Evolutionary conservation across 1,140 invertebrate species (phyloP).

Genomic region (Ceratina australensis): DNA sequence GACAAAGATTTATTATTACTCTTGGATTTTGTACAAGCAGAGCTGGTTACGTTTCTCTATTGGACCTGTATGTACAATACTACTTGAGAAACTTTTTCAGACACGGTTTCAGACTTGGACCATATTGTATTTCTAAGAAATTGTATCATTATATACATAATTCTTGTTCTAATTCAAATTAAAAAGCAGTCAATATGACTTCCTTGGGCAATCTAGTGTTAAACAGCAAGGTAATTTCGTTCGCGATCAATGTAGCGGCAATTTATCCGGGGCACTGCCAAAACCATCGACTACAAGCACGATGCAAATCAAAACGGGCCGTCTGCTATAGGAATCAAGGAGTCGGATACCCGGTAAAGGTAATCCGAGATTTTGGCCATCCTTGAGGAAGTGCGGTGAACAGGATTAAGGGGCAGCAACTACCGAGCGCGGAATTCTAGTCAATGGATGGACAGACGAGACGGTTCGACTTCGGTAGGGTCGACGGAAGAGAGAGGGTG

Average conservation of each 20-base stretch:
- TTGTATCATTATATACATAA: too few relatives aligned
- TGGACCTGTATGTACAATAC: too few relatives aligned
- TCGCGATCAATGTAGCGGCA: neutral
- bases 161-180: too few relatives aligned
- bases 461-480: conserved; percentile 64
- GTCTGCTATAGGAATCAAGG: neutral
- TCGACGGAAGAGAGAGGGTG: conserved; percentile 60
- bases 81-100: too few relatives aligned
- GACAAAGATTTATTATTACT: too few relatives aligned
- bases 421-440: conserved; percentile 59
- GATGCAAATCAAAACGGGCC: conserved; percentile 10
- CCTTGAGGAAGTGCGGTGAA: conserved; percentile 29
- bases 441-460: conserved; percentile 63
- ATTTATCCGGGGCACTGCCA: neutral
- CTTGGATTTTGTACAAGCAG: too few relatives aligned
- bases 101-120: too few relatives aligned
- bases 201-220: too few relatives aligned
- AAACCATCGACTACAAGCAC: neutral
- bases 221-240: neutral
- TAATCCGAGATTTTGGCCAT: conserved; percentile 43
- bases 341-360: conserved; percentile 12
- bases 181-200: too few relatives aligned
- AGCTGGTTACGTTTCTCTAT: too few relatives aligned
- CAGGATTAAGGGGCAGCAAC: conserved; percentile 40
- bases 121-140: too few relatives aligned